Base-by-base conservation (phyloP, 1,140 invertebrate genomes). In the Arion vulgaris region DNA sequence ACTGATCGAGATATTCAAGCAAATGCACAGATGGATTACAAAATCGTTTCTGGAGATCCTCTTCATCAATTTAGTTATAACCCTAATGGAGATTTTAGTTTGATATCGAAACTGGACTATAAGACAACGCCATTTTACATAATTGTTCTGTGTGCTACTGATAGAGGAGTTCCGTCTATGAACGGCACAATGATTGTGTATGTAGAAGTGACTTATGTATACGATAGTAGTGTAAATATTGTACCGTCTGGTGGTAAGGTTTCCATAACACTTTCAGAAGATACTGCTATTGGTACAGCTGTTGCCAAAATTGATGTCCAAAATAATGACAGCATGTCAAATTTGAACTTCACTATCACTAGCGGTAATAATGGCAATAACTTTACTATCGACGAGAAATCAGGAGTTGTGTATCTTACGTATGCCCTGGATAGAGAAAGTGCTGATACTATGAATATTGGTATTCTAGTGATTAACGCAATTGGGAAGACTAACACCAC, bases 1-100 rank as follows among this genome's bases (percentile, higher is more conserved):
- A 92, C 96, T 0, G 98, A 99, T 89, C 96, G 96, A 92, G 97
- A 99, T 91, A 94, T 95, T 0, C 97, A 96, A 0, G 94, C 94
- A 0, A 98, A 98, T 90, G 95, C 96, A 85, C 93, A 95, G 53
- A 94, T 98, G 39, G 95, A 94, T 94, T 80, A 84, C 28, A 74
- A 51, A 73, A 84, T 84, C 13, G 19, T 32, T 13, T 72, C 71
- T 13, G 78, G 77, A 28, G 57, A 84, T 41, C 7, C 38, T 28
- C 71, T 26, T n/a, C 15, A 57, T 28, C n/a, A n/a, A 15, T 84
- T 84, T 28, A 23, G 0, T 0, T 71, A 49, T n/a, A 38, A 71
- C 32, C 11, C 62, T 15, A 49, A 26, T 51, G 78, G 78, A 34
- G 32, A 45, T 15, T 66, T 80, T 1, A n/a, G 7, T 5, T 7